Base-by-base conservation (phyloP, 2,797 vertebrate genomes). In the Darevskia mixta region DNA sequence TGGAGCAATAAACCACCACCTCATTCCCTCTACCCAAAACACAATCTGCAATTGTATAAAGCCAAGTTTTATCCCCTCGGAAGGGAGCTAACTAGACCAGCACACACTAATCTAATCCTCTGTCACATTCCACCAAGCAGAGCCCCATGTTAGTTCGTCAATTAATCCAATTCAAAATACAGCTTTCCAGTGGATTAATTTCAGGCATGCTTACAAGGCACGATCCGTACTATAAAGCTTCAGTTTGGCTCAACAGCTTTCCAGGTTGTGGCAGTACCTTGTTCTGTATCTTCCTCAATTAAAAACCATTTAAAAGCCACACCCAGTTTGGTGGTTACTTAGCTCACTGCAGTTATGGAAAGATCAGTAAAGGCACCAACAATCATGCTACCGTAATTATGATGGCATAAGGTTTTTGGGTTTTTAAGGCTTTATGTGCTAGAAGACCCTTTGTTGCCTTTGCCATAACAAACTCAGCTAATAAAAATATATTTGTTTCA, bases 91-190 rank as follows among this genome's bases (percentile, higher is more conserved):
- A 89, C 76, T 20, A 80, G 25, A 86, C 35, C 18, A 82, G 90
- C 89, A 82, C 77, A 82, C 49, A 84, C 25, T 32, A 61, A 35
- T 27, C 2, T 41, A 90, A 89, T 45, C 55, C 79, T 76, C 87
- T 82, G 66, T 17, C 84, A 86, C 88, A 41, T 87, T 87, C 73
- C 72, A 69, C 23, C 35, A 90, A 81, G 38, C 83, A 87, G 29
- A 89, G 45, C 73, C 0, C 0, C 0, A 0, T 69, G 49, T 83
- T 61, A 89, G 64, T 93, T 83, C 81, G 83, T 87, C 78, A 79
- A 41, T 88, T 91, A 90, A 90, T 81, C 83, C 2, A 17, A 69
- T 88, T 91, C 88, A 86, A 94, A 92, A 90, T 45, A 79, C 38
- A 83, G 58, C 72, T 83, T 77, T 83, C 9, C 92, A 92, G 41